Conservation (phyloP, 1,140 invertebrate genomes). For the Chlorops oryzae region DNA sequence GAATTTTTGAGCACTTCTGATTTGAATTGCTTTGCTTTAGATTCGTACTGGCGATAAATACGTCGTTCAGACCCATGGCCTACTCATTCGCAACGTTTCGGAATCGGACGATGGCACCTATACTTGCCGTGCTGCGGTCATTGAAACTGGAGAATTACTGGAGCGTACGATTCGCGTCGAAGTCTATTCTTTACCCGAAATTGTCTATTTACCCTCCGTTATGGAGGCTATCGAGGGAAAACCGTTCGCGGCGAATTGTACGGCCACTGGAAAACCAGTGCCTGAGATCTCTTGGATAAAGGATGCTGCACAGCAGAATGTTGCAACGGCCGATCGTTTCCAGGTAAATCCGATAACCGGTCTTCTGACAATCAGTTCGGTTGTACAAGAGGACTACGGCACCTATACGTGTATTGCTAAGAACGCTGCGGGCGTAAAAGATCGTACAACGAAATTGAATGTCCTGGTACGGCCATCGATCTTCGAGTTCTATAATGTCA, state of each 20-base stretch:
- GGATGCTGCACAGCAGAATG: slow-evolving; percentile 57
- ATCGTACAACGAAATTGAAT: slow-evolving; percentile 51
- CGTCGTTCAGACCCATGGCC: slow-evolving; percentile 66
- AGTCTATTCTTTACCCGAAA: slow-evolving; percentile 71
- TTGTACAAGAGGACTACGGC: slow-evolving; percentile 71
- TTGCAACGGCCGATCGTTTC: slow-evolving; percentile 65
- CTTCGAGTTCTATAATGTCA: slow-evolving; percentile 69
- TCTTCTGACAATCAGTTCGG: slow-evolving; percentile 65
- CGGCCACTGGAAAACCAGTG: slow-evolving; percentile 73
- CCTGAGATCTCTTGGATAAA: slow-evolving; percentile 78
- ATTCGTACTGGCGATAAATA: slow-evolving; percentile 62
- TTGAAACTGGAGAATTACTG: slow-evolving; percentile 68
- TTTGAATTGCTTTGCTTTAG: slow-evolving; percentile 34
- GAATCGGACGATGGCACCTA: slow-evolving; percentile 79
- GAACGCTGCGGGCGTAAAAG: slow-evolving; percentile 70
- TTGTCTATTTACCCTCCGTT: slow-evolving; percentile 53
- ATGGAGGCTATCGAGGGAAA: slow-evolving; percentile 73
- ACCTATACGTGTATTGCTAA: slow-evolving; percentile 75
- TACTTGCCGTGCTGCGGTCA: slow-evolving; percentile 75
- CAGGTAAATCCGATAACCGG: slow-evolving; percentile 65
- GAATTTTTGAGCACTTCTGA: not conserved
- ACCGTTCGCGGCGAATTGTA: slow-evolving; percentile 64
- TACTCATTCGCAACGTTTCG: slow-evolving; percentile 70
- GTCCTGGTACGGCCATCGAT: slow-evolving; percentile 75
- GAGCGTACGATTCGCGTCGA: slow-evolving; percentile 71